Conservation (phyloP, 1,140 invertebrate genomes). For the Drosophila carrolli region DNA sequence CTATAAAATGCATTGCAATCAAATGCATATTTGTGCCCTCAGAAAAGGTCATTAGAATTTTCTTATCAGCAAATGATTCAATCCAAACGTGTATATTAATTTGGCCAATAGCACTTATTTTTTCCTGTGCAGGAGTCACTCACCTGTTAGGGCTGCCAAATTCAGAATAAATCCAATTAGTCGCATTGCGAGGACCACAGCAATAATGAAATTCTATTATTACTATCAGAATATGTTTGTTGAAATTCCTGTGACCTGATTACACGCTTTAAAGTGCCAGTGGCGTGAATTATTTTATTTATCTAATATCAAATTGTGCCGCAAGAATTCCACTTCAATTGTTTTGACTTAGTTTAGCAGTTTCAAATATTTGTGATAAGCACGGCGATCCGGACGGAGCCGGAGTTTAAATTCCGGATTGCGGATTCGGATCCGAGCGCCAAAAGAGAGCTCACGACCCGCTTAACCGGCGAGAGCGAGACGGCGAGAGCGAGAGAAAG, state of each 20-base stretch:
- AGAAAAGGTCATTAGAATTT: too few species aligned
- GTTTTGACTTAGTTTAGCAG: slow-evolving; percentile 40
- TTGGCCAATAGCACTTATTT: neutral
- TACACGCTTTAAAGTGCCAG: slow-evolving; percentile 1
- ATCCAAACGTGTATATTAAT: too few species aligned
- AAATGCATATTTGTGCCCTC: too few species aligned
- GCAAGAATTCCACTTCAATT: slow-evolving; percentile 34
- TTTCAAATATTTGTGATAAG: slow-evolving; percentile 12
- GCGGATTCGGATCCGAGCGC: slow-evolving; percentile 55
- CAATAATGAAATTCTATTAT: slow-evolving; percentile 17
- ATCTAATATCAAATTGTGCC: slow-evolving; percentile 35
- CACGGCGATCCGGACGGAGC: slow-evolving; percentile 46
- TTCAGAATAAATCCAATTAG: slow-evolving; percentile 76
- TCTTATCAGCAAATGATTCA: too few species aligned
- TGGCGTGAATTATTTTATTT: slow-evolving; percentile 49
- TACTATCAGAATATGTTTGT: slow-evolving; percentile 24
- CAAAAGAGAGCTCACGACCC: slow-evolving; percentile 22
- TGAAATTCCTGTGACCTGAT: slow-evolving; percentile 14
- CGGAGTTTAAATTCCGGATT: slow-evolving; percentile 49
- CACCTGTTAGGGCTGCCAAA: slow-evolving; percentile 77
- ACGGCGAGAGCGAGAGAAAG: slow-evolving; percentile 13
- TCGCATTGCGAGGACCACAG: slow-evolving; percentile 39
- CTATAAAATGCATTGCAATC: too few species aligned
- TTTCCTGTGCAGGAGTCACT: slow-evolving; percentile 34
- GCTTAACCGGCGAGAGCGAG: slow-evolving; percentile 24